phyloP scores from a whole-genome alignment of 1,140 invertebrate genomes.

The Uloborus diversus region DNA sequence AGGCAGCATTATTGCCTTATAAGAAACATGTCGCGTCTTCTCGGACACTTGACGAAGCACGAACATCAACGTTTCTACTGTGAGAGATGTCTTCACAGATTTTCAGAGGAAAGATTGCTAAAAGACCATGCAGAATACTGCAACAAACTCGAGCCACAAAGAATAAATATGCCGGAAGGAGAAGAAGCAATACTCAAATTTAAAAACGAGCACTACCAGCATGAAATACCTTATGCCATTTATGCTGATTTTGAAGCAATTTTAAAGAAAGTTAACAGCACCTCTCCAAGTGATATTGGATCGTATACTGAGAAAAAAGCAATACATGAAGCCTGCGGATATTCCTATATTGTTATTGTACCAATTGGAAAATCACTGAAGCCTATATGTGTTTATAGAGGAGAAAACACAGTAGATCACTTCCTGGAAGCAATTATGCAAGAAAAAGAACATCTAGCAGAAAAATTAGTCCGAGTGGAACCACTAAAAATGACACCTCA shows the following conservation, averaged over 20 bases:
- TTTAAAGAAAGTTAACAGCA: not conserved
- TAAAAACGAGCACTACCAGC: no score
- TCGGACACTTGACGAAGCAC: not conserved
- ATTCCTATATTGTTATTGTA: not conserved
- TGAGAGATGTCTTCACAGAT: not conserved
- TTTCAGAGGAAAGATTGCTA: not conserved
- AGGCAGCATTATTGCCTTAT: no score
- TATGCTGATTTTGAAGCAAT: constrained; percentile 4
- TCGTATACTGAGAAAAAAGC: not conserved
- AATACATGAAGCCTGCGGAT: not conserved
- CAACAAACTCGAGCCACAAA: not conserved
- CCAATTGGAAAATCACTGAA: not conserved
- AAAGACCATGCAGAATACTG: no score
- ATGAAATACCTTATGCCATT: not conserved
- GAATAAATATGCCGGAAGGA: not conserved
- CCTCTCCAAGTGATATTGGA: no score
- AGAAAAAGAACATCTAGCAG: not conserved
- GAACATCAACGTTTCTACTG: no score
- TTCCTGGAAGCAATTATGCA: not conserved
- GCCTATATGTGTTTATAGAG: not conserved
- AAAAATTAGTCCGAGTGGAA: not conserved
- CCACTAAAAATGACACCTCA: not conserved
- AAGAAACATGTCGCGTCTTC: no score
- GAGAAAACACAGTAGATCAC: not conserved
- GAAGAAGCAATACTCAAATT: no score